phyloP scores from a whole-genome alignment of 1,140 invertebrate genomes.

The Panagrolaimus sp. region DNA sequence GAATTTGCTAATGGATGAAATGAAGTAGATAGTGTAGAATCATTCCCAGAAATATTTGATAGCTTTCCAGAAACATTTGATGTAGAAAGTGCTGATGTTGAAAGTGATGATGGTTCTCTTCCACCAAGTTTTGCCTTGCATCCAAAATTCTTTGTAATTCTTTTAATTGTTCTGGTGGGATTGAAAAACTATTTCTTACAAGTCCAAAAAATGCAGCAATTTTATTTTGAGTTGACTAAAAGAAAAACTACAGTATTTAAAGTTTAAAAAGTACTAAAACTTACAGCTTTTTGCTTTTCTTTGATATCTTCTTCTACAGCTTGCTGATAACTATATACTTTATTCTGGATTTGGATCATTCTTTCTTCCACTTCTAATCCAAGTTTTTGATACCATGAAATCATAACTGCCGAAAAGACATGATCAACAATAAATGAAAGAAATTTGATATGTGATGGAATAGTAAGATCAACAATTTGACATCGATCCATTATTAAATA shows the following conservation, averaged over 20 bases:
- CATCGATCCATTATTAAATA: background rate
- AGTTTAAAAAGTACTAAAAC: background rate
- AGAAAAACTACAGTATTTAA: background rate
- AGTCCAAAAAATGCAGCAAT: background rate
- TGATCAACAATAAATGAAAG: background rate
- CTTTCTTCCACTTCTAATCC: background rate
- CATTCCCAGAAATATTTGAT: no score
- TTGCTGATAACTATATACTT: background rate
- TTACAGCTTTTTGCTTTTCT: background rate
- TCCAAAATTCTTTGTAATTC: background rate
- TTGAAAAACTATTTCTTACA: background rate
- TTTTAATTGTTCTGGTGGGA: background rate
- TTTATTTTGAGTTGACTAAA: background rate
- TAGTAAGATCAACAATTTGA: background rate
- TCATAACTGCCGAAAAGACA: background rate
- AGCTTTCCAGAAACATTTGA: no score
- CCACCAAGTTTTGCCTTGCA: no score
- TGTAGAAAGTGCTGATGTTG: no score
- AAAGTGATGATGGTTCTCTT: no score
- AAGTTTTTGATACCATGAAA: background rate
- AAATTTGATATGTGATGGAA: slow-evolving; percentile 2
- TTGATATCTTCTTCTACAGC: background rate
- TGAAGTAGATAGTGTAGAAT: background rate
- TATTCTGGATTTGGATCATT: background rate
- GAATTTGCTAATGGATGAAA: slow-evolving; percentile 8